Conservation (phyloP, 2,797 vertebrate genomes). For the Chelidonichthys spinosus region DNA sequence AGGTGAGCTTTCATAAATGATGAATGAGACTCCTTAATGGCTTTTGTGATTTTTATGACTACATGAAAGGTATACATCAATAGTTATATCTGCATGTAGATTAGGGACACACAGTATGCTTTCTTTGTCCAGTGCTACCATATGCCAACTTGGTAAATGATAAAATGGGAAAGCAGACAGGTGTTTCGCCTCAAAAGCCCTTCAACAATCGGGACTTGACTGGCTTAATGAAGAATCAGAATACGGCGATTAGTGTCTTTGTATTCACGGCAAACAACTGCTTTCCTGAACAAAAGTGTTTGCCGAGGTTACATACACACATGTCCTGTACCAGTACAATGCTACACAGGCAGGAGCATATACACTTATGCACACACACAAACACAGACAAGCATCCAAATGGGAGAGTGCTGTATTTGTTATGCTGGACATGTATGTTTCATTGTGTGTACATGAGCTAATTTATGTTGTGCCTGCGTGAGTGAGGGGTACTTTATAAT, state of each 20-base stretch:
- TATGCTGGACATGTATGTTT: neutral
- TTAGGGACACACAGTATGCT: conserved; percentile 55
- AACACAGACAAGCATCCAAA: conserved; percentile 2
- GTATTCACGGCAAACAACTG: conserved; percentile 46
- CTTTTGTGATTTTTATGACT: conserved; percentile 65
- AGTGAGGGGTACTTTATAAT: neutral
- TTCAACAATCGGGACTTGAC: conserved; percentile 54
- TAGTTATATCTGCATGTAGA: conserved; percentile 64
- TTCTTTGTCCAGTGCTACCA: conserved; percentile 58
- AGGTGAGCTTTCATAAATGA: conserved; percentile 67
- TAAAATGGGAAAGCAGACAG: conserved; percentile 65
- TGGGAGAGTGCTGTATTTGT: conserved; percentile 26
- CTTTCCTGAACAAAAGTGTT: conserved; percentile 52
- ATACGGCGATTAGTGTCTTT: conserved; percentile 52
- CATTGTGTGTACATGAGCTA: neutral
- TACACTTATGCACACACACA: neutral
- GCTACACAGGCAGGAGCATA: conserved; percentile 10
- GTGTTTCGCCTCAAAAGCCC: conserved; percentile 66
- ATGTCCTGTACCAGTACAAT: conserved; percentile 33
- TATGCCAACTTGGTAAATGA: conserved; percentile 65
- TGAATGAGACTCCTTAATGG: conserved; percentile 67
- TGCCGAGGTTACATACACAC: conserved; percentile 48
- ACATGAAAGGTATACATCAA: conserved; percentile 69
- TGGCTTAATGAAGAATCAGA: conserved; percentile 52
- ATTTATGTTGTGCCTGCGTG: neutral